Evolutionary conservation across 2,113 vertebrate species (phyloP).

Genomic region (Reinhardtius hippoglossoides): DNA sequence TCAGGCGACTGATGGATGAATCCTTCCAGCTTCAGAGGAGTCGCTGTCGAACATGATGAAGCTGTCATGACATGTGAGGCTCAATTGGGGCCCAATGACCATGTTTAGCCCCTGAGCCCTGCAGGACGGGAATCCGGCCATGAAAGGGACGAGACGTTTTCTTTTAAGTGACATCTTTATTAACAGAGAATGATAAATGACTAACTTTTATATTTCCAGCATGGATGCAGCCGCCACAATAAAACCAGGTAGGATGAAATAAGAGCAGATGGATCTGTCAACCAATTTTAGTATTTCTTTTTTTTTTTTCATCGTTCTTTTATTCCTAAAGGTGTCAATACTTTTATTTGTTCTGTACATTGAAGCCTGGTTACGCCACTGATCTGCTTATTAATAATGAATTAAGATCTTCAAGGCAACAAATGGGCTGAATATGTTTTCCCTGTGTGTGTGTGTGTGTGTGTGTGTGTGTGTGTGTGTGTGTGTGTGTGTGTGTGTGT

Average conservation of each 20-base stretch:
- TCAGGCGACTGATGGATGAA: too few species aligned
- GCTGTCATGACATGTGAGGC: neutral
- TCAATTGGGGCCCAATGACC: too few species aligned
- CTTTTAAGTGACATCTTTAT: too few species aligned
- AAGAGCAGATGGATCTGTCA: too few species aligned
- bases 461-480: conserved; percentile 8
- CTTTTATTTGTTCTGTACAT: too few species aligned
- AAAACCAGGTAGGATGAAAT: too few species aligned
- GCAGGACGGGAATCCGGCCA: neutral
- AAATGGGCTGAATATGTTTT: conserved; percentile 28
- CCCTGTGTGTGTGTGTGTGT: neutral
- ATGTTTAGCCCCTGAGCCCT: too few species aligned
- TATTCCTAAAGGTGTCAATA: too few species aligned
- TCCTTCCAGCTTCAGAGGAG: too few species aligned
- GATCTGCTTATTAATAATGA: conserved; percentile 74
- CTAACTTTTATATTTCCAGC: neutral
- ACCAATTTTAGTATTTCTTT: neutral
- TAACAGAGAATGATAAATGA: neutral
- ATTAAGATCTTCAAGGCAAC: conserved; percentile 42
- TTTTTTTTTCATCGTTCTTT: neutral
- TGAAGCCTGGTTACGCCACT: conserved; percentile 67
- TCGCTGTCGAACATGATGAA: neutral
- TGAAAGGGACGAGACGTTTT: neutral
- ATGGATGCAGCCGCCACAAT: too few species aligned
- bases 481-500: conserved; percentile 9